Conservation (phyloP, 2,888 invertebrate species). For the Acrobasis repandana region DNA sequence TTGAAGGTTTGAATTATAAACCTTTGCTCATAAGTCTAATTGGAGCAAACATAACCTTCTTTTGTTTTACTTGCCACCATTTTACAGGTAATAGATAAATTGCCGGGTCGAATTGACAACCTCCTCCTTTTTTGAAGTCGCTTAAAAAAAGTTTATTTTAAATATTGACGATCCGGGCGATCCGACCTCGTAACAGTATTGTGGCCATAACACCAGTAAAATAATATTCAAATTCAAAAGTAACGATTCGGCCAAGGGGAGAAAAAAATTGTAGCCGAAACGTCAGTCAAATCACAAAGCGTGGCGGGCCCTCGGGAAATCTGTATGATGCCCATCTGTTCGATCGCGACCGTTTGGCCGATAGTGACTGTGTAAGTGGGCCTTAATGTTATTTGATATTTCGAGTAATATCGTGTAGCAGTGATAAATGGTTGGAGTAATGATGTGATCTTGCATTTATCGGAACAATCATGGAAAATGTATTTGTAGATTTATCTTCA, state of each 20-base stretch:
- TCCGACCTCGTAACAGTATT: too few relatives aligned
- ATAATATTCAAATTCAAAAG: too few relatives aligned
- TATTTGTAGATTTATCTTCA: not conserved
- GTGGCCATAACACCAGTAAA: too few relatives aligned
- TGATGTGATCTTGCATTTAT: not conserved
- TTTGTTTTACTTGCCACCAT: slow-evolving; percentile 1
- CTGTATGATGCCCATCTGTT: slow-evolving; percentile 3
- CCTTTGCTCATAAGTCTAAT: not conserved
- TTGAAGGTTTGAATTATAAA: too few relatives aligned
- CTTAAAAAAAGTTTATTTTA: too few relatives aligned
- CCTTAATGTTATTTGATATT: not conserved
- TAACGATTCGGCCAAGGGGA: too few relatives aligned
- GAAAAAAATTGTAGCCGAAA: too few relatives aligned
- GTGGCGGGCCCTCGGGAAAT: slow-evolving; percentile 11
- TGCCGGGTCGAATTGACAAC: too few relatives aligned
- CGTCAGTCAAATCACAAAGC: not conserved
- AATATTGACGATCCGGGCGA: too few relatives aligned
- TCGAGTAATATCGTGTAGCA: not conserved
- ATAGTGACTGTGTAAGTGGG: not conserved
- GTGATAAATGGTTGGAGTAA: not conserved
- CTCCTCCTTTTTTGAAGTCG: too few relatives aligned
- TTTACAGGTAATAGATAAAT: not conserved
- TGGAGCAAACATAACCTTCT: not conserved
- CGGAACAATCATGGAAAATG: not conserved
- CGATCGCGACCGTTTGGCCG: not conserved